phyloP scores from a whole-genome alignment of 2,797 vertebrate species.

The Eulemur rubriventer region DNA sequence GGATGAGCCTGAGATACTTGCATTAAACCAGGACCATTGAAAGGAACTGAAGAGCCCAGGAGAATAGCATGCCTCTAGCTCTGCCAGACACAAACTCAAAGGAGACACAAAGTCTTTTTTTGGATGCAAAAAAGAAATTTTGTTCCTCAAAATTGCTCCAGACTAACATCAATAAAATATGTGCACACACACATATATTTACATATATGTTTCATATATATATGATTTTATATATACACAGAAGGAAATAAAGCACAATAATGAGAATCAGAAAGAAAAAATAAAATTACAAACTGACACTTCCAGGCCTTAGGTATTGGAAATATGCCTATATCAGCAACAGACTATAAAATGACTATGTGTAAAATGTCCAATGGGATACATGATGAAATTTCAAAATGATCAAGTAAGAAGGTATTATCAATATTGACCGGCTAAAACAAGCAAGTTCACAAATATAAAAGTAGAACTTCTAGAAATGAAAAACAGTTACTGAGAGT shows the following conservation, averaged over 20 bases:
- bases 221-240: neutral
- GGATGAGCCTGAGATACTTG: neutral
- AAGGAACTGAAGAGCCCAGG: neutral
- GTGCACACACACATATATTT: neutral
- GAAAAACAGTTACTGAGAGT: neutral
- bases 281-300: neutral
- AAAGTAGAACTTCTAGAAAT: neutral
- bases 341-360: neutral
- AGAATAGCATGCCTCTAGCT: neutral
- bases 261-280: neutral
- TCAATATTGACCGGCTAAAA: neutral
- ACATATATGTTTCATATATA: neutral
- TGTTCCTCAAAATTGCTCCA: neutral
- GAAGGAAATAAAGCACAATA: neutral
- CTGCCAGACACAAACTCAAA: neutral
- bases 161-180: neutral
- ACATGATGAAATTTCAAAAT: neutral
- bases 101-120: neutral
- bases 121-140: neutral
- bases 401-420: neutral
- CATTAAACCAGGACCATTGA: neutral
- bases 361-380: neutral
- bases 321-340: neutral
- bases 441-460: neutral
- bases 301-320: neutral